Evolutionary conservation across 2,797 vertebrate genomes (phyloP), one percentile per base, ranked within the genome.

Genomic region (Pyrocephalus nanus): DNA sequence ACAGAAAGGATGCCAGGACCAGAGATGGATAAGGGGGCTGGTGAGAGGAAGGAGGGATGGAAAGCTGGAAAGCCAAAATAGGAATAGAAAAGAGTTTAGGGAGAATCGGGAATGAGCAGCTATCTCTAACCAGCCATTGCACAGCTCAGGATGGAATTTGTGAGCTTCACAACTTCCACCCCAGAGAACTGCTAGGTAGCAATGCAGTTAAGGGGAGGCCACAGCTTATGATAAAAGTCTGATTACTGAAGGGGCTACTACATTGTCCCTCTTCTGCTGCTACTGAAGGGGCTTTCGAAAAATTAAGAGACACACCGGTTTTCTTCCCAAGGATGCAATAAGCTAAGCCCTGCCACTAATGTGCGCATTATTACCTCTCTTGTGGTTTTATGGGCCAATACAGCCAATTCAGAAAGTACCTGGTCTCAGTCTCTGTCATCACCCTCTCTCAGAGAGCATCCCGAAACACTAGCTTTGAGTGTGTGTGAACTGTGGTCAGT

Each of bases 331-430:
- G 32, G 21, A 47, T 27, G 73, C 51, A 58, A 9, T n/a, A 62
- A 78, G 18, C 22, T 78, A 81, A 86, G 54, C 51, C 32, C 38
- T 73, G 61, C 32, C 20, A 3, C 90, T 84, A 71, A n/a, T 3
- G 2, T 67, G 62, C 57, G 53, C 18, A 11, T 40, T 66, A 43
- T 25, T 45, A 88, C 60, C 78, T 92, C 95, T 73, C 79, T 85
- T 92, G 93, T 87, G 96, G 86, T 92, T 95, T 95, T 60, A 86
- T 30, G 30, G 50, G 79, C 85, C 72, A 80, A 48, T 15, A 86
- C 55, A 96, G 70, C 10, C 92, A 91, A 95, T 92, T 88, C 88
- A 96, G 90, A 97, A 96, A 95, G 91, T 86, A 78, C 73, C 90
- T 85, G 80, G 53, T 96, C 91, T 91, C 94, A 86, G 66, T 90